phyloP scores from a whole-genome alignment of 2,797 vertebrate species.

The Chloroceryle inda region DNA sequence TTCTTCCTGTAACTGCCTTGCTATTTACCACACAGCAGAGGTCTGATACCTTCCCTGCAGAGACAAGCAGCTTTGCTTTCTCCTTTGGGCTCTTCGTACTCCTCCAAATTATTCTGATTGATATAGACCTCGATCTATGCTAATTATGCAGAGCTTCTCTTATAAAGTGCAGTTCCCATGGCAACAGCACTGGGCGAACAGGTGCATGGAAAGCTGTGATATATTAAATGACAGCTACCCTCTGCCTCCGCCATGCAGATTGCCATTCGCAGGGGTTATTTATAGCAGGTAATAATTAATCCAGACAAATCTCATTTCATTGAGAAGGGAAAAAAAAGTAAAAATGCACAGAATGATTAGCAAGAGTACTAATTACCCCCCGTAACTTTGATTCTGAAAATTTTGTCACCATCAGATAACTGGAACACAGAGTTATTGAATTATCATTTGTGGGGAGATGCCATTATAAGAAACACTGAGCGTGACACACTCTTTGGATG shows the following conservation, averaged over 20 bases:
- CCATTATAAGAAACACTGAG: not conserved
- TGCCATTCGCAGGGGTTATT: constrained; percentile 78
- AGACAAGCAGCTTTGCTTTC: constrained; percentile 76
- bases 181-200: constrained; percentile 76
- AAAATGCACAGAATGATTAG: constrained; percentile 73
- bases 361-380: constrained; percentile 79
- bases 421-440: constrained; percentile 33
- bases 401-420: constrained; percentile 38
- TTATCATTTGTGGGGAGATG: constrained; percentile 38
- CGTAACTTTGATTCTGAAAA: constrained; percentile 71
- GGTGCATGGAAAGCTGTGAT: constrained; percentile 82
- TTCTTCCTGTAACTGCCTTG: constrained; percentile 63
- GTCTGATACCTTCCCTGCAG: constrained; percentile 73
- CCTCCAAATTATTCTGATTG: constrained; percentile 85
- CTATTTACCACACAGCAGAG: constrained; percentile 74
- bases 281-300: constrained; percentile 86
- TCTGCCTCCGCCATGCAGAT: constrained; percentile 76
- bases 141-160: constrained; percentile 82
- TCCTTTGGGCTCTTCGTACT: constrained; percentile 78
- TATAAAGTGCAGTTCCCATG: constrained; percentile 80
- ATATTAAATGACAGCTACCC: constrained; percentile 82
- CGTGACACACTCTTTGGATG: not conserved
- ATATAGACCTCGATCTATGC: constrained; percentile 81
- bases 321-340: not conserved
- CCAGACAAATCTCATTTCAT: constrained; percentile 76